Evolutionary conservation across 2,888 invertebrate species (phyloP).

Genomic region (Mechanitis mazaeus): DNA sequence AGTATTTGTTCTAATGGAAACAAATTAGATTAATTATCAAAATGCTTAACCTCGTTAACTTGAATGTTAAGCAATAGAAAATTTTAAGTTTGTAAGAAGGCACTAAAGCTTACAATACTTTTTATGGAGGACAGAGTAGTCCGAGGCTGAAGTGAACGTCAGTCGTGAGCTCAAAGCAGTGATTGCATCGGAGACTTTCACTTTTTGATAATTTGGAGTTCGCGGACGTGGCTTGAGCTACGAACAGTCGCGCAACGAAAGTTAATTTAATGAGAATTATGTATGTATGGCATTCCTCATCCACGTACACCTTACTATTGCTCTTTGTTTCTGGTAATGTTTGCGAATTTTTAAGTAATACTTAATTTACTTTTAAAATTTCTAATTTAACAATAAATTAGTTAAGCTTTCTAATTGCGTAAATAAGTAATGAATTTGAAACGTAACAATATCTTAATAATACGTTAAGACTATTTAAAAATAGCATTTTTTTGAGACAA

Average conservation of each 20-base stretch:
- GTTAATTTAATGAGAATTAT: conserved; percentile 50
- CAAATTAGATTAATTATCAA: conserved; percentile 33
- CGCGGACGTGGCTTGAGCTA: conserved; percentile 40
- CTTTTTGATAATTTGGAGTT: conserved; percentile 64
- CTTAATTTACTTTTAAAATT: not conserved
- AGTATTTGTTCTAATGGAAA: conserved; percentile 17
- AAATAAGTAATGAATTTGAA: no score
- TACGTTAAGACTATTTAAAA: no score
- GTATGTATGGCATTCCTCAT: conserved; percentile 18
- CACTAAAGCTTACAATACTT: conserved; percentile 6
- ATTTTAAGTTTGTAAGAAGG: no score
- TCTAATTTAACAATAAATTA: not conserved
- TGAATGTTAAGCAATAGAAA: conserved; percentile 22
- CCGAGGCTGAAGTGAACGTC: conserved; percentile 27
- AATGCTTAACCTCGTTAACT: conserved; percentile 38
- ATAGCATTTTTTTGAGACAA: no score
- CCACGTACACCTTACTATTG: conserved; percentile 3
- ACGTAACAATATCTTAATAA: no score
- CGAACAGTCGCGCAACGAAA: conserved; percentile 60
- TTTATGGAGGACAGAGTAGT: conserved; percentile 17
- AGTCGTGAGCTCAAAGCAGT: conserved; percentile 37
- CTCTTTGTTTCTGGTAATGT: not conserved
- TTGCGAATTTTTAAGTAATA: conserved; percentile 5
- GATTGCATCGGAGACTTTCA: conserved; percentile 69
- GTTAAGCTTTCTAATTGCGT: conserved; percentile 3